These are phyloP conservation scores for Catharus fuscescens DNA, from an alignment of 2,113 vertebrate genomes.

Conservation along the genomic window DNA sequence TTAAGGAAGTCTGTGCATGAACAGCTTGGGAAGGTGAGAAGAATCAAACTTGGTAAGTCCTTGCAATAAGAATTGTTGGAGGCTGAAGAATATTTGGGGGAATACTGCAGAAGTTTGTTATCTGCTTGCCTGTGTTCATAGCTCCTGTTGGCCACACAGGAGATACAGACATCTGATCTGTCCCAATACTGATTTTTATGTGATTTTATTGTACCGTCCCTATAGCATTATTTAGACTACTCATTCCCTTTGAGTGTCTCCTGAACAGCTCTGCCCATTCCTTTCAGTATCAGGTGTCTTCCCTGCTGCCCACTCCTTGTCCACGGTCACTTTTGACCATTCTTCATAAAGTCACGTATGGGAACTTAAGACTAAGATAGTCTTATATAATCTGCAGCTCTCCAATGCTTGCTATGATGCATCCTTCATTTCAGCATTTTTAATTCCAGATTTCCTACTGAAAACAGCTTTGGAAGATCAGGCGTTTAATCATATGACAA, in stretches of 20 bases:
- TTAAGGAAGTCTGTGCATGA: not conserved
- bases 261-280: not conserved
- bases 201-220: not conserved
- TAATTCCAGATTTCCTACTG: not conserved
- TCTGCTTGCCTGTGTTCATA: not conserved
- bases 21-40: rapidly evolving
- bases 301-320: not conserved
- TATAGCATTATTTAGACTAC: not conserved
- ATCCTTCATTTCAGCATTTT: not conserved
- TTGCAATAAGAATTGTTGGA: not conserved
- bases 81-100: not conserved
- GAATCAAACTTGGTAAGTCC: not conserved
- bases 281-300: not conserved
- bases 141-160: not conserved
- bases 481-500: not conserved
- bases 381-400: not conserved
- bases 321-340: rapidly evolving
- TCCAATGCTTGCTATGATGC: not conserved
- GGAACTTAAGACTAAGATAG: not conserved
- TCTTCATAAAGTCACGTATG: not conserved
- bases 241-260: not conserved
- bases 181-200: not conserved
- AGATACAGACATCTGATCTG: not conserved
- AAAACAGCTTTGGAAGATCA: not conserved
- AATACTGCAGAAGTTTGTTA: not conserved